Base-by-base conservation (phyloP, 2,888 invertebrate genomes). In the Petrolisthes manimaculis region DNA sequence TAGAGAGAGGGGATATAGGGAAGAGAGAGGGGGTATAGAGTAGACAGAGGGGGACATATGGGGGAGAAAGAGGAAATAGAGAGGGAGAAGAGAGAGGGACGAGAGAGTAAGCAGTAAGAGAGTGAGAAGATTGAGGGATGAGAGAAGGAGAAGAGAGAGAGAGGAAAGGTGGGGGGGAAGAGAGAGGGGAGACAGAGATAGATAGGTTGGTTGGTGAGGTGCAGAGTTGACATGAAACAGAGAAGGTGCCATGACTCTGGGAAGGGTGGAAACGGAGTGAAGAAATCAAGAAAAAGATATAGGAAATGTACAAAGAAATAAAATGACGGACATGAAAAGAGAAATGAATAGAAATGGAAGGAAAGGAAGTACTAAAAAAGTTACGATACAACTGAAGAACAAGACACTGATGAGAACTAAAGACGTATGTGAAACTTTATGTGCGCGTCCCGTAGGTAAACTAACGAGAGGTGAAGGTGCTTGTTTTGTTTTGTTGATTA, bases 51-150 rank as follows among this genome's bases (percentile, higher is more conserved):
- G 61, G 14, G 61, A n/a, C n/a, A n/a, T n/a, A 61, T 2, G 37
- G 4, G 9, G 4, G 18, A 61, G 18, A 2, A 61, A 18, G 61
- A 1, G 3, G 61, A 1, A 61, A 61, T 1, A 61, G 12, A 18
- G 3, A 61, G 61, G 37, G 18, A 61, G 12, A 61, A 61, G 61
- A 61, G 61, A 61, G 61, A 61, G 37, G 37, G 75, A 75, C 9
- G 21, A 75, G 3, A 75, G n/a, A 75, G 9, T 9, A 3, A 24
- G 75, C 1, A 75, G 75, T 12, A 75, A n/a, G 54, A 53, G 79
- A 79, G 53, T 12, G 53, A 79, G 79, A 79, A 53, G 37, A n/a
- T n/a, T n/a, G n/a, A 53, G 9, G 79, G 37, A 37, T 21, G 79
- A 51, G 24, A 51, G 37, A 79, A 37, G 51, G 79, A 79, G 79